A percentile compares a stretch with the other conserved stretches of the same genome.
Evolutionary conservation across 2,113 vertebrate genomes (phyloP).

Genomic region (Protomyctophum bolini): DNA sequence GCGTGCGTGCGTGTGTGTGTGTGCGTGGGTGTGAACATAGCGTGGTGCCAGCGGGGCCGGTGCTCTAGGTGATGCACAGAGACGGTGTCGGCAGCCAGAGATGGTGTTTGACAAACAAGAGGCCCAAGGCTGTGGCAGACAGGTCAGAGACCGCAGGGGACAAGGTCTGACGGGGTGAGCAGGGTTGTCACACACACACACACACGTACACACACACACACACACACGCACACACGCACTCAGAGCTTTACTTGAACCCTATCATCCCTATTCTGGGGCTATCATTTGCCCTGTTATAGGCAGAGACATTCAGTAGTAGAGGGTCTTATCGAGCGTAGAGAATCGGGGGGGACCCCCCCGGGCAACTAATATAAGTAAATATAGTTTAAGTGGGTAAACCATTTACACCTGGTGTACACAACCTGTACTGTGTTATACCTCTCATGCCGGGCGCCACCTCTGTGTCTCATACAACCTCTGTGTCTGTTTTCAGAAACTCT

Average conservation of each 20-base stretch:
- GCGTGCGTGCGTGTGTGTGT: not conserved
- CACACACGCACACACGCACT: not conserved
- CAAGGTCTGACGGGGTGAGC: conserved; percentile 59
- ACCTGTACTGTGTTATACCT: too few relatives aligned
- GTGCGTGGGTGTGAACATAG: conserved; percentile 38
- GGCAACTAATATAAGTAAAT: too few relatives aligned
- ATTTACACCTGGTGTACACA: too few relatives aligned
- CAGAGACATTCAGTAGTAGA: too few relatives aligned
- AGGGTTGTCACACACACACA: conserved; percentile 7
- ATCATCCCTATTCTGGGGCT: not conserved
- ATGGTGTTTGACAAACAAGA: conserved; percentile 73
- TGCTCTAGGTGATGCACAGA: conserved; percentile 33
- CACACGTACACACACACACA: not conserved
- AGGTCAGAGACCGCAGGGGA: conserved; percentile 59
- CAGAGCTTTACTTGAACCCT: not conserved
- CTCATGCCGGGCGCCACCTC: too few relatives aligned
- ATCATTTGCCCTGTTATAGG: too few relatives aligned
- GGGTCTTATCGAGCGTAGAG: too few relatives aligned
- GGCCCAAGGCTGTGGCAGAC: conserved; percentile 60
- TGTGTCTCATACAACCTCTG: too few relatives aligned
- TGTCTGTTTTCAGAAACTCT: too few relatives aligned
- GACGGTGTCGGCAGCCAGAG: conserved; percentile 53
- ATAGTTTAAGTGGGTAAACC: too few relatives aligned
- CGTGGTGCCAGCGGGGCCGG: conserved; percentile 23
- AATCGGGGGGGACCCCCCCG: too few relatives aligned